Conservation (phyloP, 2,888 invertebrate genomes). For the Pseudolycoriella hygida region DNA sequence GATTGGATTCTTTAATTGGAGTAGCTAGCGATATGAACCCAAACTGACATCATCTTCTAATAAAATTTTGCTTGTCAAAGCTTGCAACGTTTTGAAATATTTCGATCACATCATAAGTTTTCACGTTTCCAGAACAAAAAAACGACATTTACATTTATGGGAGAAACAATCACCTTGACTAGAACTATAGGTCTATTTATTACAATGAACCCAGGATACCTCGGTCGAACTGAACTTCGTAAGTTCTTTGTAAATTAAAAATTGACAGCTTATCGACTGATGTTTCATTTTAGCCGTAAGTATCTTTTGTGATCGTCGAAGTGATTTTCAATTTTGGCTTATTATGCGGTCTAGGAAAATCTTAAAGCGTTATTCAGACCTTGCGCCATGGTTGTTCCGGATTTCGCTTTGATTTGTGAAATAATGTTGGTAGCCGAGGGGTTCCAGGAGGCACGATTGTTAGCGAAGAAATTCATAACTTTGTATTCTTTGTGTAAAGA, state of each 20-base stretch:
- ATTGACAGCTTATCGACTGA: too few species aligned
- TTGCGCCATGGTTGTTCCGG: conserved; percentile 96
- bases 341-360: too few species aligned
- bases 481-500: conserved; percentile 83
- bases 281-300: too few species aligned
- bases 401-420: conserved; percentile 91
- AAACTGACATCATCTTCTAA: too few species aligned
- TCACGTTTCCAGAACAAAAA: conserved; percentile 42
- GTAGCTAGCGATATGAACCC: too few species aligned
- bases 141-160: conserved; percentile 68
- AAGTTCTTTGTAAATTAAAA: conserved; percentile 18
- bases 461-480: conserved; percentile 91
- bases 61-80: too few species aligned
- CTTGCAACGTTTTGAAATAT: too few species aligned
- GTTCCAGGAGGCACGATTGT: conserved; percentile 76
- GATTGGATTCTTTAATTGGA: too few species aligned
- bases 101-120: too few species aligned
- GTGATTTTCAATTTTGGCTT: too few species aligned
- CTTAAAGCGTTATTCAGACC: conserved; percentile 45
- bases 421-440: conserved; percentile 97
- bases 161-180: conserved; percentile 58
- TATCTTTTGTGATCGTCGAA: too few species aligned
- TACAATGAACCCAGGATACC: conserved; percentile 95
- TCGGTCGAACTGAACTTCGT: conserved; percentile 68
- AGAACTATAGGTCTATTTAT: conserved; percentile 83